Percentiles rank a stretch among this genome's conserved stretches.
phyloP scores from a whole-genome alignment of 2,113 vertebrate species.

The Pluvianellus socialis region DNA sequence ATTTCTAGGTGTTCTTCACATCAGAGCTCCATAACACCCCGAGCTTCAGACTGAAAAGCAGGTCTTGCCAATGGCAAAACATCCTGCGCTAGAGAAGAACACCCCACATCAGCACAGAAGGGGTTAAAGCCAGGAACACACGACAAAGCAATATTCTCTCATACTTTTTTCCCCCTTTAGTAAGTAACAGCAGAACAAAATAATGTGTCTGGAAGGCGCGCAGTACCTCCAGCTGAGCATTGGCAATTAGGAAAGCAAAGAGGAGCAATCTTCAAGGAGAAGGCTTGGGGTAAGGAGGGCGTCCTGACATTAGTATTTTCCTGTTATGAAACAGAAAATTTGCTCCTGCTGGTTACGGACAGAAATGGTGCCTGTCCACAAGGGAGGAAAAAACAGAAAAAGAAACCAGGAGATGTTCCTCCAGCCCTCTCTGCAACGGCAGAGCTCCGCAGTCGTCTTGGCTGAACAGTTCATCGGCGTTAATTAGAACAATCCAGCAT shows the following conservation, averaged over 20 bases:
- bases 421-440: not conserved
- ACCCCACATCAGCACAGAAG: not conserved
- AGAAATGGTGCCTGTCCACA: constrained; percentile 6
- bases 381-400: not conserved
- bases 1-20: not conserved
- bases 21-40: not conserved
- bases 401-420: constrained; percentile 4
- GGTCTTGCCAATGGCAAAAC: not conserved
- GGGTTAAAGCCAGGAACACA: not conserved
- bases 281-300: constrained; percentile 50
- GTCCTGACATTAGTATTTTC: constrained; percentile 35
- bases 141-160: not conserved
- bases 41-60: not conserved
- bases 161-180: not conserved
- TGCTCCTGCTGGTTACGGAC: not conserved
- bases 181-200: constrained; percentile 49
- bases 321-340: constrained; percentile 53
- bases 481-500: constrained; percentile 48
- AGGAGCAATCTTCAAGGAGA: constrained; percentile 62
- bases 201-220: constrained; percentile 22
- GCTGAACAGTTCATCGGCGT: not conserved
- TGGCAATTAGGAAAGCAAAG: constrained; percentile 62
- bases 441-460: not conserved
- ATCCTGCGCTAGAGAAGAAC: accelerated
- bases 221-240: constrained; percentile 53